Conservation (phyloP, 2,797 vertebrate genomes). For the Rhinophrynus dorsalis region DNA sequence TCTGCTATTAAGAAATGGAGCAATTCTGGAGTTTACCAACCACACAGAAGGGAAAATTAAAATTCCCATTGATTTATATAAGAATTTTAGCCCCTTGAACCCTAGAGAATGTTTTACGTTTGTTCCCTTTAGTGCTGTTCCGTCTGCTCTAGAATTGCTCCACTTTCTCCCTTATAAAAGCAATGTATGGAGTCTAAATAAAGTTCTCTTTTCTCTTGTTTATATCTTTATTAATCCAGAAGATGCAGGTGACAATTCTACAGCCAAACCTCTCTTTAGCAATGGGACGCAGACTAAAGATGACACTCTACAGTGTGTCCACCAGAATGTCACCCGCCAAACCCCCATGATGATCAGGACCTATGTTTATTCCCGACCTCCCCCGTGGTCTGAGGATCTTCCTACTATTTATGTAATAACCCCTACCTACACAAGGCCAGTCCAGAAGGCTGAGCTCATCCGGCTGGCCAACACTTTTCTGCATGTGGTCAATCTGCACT, state of each 20-base stretch:
- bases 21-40: too few species aligned
- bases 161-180: too few species aligned
- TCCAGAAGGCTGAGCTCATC: constrained; percentile 78
- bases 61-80: too few species aligned
- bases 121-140: too few species aligned
- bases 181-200: too few species aligned
- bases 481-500: constrained; percentile 74
- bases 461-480: constrained; percentile 75
- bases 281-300: constrained; percentile 57
- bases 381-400: constrained; percentile 62
- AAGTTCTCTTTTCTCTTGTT: too few species aligned
- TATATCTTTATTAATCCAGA: too few species aligned
- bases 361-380: constrained; percentile 65
- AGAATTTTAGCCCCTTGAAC: too few species aligned
- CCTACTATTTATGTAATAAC: constrained; percentile 67
- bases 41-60: too few species aligned
- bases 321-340: constrained; percentile 52
- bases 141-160: too few species aligned
- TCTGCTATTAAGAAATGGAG: too few species aligned
- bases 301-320: constrained; percentile 55
- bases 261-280: constrained; percentile 60
- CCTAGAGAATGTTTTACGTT: too few species aligned
- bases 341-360: constrained; percentile 58
- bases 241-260: constrained; percentile 66
- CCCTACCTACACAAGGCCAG: constrained; percentile 63